Percentiles rank a stretch among this genome's conserved stretches.
phyloP scores from a whole-genome alignment of 2,888 invertebrate genomes.

The Cryptocheilus praepositus region DNA sequence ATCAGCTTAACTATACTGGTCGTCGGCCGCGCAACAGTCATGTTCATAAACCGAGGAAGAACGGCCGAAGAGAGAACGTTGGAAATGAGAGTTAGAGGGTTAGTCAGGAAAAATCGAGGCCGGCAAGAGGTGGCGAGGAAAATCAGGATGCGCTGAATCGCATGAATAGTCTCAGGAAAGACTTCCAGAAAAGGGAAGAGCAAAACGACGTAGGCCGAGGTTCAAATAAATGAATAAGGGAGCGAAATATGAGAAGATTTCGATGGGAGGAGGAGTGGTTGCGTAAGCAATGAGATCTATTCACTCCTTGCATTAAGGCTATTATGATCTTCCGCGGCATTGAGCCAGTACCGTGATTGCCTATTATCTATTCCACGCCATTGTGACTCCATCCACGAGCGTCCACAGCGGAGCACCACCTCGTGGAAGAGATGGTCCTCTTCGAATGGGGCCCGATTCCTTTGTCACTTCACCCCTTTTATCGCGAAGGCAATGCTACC shows the following conservation, averaged over 20 bases:
- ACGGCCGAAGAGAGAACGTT: background rate
- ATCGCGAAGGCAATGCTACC: too few species aligned
- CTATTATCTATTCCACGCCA: slow-evolving; percentile 62
- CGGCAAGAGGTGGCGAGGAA: slow-evolving; percentile 6
- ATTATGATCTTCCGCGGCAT: slow-evolving; percentile 57
- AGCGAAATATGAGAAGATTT: slow-evolving; percentile 23
- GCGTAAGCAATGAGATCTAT: slow-evolving; percentile 65
- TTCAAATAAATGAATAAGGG: slow-evolving; percentile 16
- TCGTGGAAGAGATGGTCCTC: background rate
- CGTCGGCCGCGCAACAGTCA: too few species aligned
- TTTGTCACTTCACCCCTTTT: too few species aligned
- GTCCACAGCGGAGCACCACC: slow-evolving; percentile 7
- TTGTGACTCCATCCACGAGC: slow-evolving; percentile 35
- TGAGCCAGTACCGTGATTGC: slow-evolving; percentile 59
- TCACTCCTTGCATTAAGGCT: slow-evolving; percentile 62
- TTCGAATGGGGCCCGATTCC: too few species aligned
- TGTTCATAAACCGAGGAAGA: slow-evolving; percentile 13
- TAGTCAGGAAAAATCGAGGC: too few species aligned
- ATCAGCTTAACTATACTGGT: slow-evolving; percentile 55
- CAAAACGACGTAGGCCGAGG: background rate
- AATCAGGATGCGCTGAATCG: slow-evolving; percentile 34
- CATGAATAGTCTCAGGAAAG: slow-evolving; percentile 26
- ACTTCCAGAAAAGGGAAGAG: background rate
- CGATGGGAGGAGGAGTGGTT: slow-evolving; percentile 41
- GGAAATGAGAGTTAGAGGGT: too few species aligned